Evolutionary conservation across 2,113 vertebrate genomes (phyloP), one percentile per base, ranked within the genome.

Genomic region (Galbula dea): DNA sequence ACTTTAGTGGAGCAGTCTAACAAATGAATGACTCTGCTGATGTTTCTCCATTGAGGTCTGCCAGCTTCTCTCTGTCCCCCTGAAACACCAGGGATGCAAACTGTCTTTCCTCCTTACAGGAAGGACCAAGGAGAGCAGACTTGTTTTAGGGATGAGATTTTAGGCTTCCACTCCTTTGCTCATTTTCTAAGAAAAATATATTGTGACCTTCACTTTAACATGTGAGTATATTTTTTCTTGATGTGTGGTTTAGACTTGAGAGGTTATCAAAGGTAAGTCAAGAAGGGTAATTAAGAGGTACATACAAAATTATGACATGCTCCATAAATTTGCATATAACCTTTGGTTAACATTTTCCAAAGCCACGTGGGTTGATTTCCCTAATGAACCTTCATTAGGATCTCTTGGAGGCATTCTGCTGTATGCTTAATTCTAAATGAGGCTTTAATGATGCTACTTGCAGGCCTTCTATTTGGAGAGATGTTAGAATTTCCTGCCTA

Each of bases 11-110:
- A 10, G 19, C 55, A 2, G 12, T 9, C 54, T 32, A 34, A 43
- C 21, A 27, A 6, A 19, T 2, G n/a, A 61, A 15, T 13, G 11
- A 24, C 16, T n/a, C n/a, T 2, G 3, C 34, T 46, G 1, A 1
- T 5, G 12, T 18, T 71, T 37, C 36, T 45, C 43, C 2, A 0
- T 1, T 20, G 37, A 51, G n/a, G 72, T 32, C 39, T 49, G 36
- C 59, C 5, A 6, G 10, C 34, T 55, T 46, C 41, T 18, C 34
- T 20, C 71, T 4, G 3, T 16, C 30, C 15, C 34, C 41, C 41
- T 34, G 27, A 32, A 32, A 49, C 24, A 48, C 11, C 27, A 12
- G 20, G 15, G 5, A 0, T 80, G 23, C 49, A 61, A 43, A 39
- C 34, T 59, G 37, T 6, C 39, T 41, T 55, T 22, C 46, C 18